phyloP scores from a whole-genome alignment of 2,888 invertebrate species.

The Auanema freiburgensis region DNA sequence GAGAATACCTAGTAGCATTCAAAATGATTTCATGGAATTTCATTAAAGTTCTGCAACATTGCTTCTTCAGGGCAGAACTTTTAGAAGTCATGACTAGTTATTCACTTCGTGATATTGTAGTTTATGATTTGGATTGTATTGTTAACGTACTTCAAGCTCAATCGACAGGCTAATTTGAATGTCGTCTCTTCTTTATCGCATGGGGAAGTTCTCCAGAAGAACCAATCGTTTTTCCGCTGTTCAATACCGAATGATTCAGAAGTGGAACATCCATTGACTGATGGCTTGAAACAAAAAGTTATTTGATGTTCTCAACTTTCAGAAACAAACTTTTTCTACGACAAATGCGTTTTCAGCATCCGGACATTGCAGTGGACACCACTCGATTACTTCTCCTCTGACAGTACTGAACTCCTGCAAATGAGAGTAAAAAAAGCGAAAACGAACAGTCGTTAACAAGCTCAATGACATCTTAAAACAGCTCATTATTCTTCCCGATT shows the following conservation, averaged over 20 bases:
- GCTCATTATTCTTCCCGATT: too few species aligned
- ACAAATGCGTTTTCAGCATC: conserved; percentile 13
- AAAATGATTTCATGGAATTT: too few species aligned
- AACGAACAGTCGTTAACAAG: too few species aligned
- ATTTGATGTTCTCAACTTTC: not conserved
- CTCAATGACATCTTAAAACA: too few species aligned
- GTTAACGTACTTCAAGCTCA: not conserved
- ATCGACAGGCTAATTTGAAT: conserved; percentile 13
- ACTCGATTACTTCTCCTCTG: conserved; percentile 12
- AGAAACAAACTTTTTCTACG: conserved; percentile 12
- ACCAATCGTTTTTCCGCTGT: conserved; percentile 18
- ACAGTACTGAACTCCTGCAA: conserved; percentile 11
- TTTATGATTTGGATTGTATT: not conserved
- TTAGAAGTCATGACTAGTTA: too few species aligned
- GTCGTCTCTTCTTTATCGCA: conserved; percentile 18
- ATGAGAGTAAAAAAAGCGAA: too few species aligned
- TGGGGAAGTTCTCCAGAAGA: conserved; percentile 20
- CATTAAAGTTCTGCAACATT: too few species aligned
- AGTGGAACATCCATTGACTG: conserved; percentile 9
- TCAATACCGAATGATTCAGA: conserved; percentile 13
- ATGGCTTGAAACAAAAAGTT: conserved; percentile 2
- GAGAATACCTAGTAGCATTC: too few species aligned
- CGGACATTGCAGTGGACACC: conserved; percentile 21
- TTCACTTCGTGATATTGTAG: too few species aligned
- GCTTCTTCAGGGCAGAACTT: too few species aligned